Conservation (phyloP, 2,113 vertebrate species). For the Elanoides forficatus region DNA sequence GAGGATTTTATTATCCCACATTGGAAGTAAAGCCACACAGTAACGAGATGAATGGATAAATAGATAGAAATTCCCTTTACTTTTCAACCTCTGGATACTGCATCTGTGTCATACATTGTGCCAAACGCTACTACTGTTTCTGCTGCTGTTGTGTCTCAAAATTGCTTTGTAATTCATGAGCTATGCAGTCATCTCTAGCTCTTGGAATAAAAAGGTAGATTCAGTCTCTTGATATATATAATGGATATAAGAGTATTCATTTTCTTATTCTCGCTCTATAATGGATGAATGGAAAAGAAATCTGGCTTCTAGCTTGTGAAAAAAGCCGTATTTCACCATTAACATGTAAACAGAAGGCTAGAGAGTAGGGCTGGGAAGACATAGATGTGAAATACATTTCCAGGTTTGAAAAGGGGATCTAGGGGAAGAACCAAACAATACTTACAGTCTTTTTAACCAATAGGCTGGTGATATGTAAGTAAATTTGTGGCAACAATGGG, state of each 20-base stretch:
- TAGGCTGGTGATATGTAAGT: background rate
- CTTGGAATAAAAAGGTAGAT: slow-evolving; percentile 49
- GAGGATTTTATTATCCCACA: slow-evolving; percentile 31
- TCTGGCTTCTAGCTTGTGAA: background rate
- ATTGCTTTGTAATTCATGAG: slow-evolving; percentile 53
- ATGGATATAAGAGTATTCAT: slow-evolving; percentile 17
- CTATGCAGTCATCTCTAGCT: slow-evolving; percentile 17
- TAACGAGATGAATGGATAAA: slow-evolving; percentile 1
- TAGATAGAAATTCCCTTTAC: slow-evolving; percentile 18
- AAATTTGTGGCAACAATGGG: background rate
- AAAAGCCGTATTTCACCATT: background rate
- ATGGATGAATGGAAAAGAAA: slow-evolving; percentile 7
- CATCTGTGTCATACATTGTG: background rate
- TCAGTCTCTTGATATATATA: slow-evolving; percentile 29
- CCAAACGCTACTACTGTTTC: background rate
- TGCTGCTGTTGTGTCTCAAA: slow-evolving; percentile 35
- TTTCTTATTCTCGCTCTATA: background rate
- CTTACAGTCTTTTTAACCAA: background rate
- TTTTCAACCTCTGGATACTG: slow-evolving; percentile 2
- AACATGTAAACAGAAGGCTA: background rate
- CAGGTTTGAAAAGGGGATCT: background rate
- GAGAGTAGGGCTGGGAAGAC: background rate
- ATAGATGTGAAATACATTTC: background rate
- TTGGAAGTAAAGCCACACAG: background rate
- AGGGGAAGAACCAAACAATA: background rate